phyloP scores from a whole-genome alignment of 2,113 vertebrate species.

The Puffinus mauretanicus region DNA sequence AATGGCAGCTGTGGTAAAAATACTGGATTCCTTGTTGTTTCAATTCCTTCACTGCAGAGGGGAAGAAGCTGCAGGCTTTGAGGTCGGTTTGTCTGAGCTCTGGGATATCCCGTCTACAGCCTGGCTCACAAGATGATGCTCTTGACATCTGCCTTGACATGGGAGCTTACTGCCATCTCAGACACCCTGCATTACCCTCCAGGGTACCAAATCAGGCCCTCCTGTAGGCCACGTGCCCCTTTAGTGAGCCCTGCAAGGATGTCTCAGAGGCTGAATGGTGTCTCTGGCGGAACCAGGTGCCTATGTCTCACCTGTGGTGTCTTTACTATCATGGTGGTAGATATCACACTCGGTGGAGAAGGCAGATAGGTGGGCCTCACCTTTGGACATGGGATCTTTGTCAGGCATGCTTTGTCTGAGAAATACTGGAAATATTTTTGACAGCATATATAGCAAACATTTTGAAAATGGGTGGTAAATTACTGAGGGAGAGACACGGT shows the following conservation, averaged over 20 bases:
- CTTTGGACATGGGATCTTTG: not conserved
- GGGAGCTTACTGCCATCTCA: not conserved
- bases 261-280: not conserved
- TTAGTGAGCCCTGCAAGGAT: not conserved
- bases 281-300: not conserved
- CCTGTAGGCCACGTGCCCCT: too few species aligned
- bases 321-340: not conserved
- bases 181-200: not conserved
- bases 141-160: rapidly evolving
- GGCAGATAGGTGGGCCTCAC: not conserved
- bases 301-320: not conserved
- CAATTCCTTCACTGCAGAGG: not conserved
- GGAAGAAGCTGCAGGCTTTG: not conserved
- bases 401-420: not conserved
- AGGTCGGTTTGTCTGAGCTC: not conserved
- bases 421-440: not conserved
- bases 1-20: not conserved
- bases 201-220: not conserved
- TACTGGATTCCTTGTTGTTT: not conserved
- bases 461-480: not conserved
- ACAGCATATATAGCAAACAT: not conserved
- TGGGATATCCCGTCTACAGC: not conserved
- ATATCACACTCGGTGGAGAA: not conserved
- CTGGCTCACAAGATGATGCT: not conserved
- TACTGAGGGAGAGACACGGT: not conserved